A percentile compares a stretch with the other conserved stretches of the same genome.
Conservation (phyloP, 2,797 vertebrate species). For the Knipowitschia caucasica region DNA sequence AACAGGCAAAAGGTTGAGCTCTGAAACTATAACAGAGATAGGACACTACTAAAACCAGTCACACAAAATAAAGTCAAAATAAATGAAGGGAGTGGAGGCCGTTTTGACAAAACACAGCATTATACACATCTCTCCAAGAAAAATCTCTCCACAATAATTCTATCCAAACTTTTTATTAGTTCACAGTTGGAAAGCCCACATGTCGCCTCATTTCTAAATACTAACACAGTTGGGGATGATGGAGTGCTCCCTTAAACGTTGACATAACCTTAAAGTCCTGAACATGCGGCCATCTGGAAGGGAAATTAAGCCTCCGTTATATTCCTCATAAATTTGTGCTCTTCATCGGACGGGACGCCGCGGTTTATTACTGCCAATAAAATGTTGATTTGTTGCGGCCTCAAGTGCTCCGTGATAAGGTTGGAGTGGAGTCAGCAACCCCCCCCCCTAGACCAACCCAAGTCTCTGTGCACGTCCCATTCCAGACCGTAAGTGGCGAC, state of each 20-base stretch:
- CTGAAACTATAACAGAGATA: too few relatives aligned
- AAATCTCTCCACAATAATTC: neutral
- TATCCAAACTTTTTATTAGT: neutral
- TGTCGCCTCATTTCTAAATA: neutral
- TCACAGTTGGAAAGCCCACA: conserved; percentile 5
- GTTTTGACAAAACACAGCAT: neutral
- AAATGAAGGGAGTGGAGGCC: too few relatives aligned
- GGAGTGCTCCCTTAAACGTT: conserved; percentile 54
- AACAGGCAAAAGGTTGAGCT: too few relatives aligned
- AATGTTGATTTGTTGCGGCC: conserved; percentile 79
- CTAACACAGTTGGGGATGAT: conserved; percentile 34
- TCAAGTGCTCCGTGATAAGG: conserved; percentile 76
- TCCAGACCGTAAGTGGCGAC: conserved; percentile 21
- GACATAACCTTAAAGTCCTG: conserved; percentile 52
- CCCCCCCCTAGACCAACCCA: conserved; percentile 45
- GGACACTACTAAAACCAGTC: too few relatives aligned
- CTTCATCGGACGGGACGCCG: conserved; percentile 74
- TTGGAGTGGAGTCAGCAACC: conserved; percentile 67
- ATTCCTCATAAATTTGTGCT: conserved; percentile 76
- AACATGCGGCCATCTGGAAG: conserved; percentile 60
- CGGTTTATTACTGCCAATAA: conserved; percentile 79
- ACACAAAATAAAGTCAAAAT: too few relatives aligned
- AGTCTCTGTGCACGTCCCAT: conserved; percentile 26
- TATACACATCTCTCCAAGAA: neutral
- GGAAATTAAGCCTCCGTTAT: conserved; percentile 71